These are phyloP conservation scores for Eueremaeus valkanovi DNA, from an alignment of 2,888 invertebrate species.

Conservation along the genomic window DNA sequence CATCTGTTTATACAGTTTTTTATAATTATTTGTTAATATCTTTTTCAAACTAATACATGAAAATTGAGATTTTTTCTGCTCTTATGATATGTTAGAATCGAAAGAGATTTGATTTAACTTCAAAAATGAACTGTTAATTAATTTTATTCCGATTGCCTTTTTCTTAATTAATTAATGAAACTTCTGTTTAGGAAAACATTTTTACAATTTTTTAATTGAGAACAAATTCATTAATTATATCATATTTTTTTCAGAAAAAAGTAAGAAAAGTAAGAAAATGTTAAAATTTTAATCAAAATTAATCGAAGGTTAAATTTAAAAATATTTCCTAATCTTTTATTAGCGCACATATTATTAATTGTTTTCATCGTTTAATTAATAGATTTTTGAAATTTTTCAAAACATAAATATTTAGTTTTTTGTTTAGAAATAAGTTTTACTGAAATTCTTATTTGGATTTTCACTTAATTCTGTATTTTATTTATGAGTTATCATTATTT, in stretches of 20 bases:
- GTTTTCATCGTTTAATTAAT: not conserved
- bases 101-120: not conserved
- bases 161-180: not conserved
- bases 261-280: not conserved
- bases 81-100: not conserved
- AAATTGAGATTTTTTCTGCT: not conserved
- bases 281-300: not conserved
- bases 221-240: conserved; percentile 4
- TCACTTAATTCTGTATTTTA: not conserved
- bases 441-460: not conserved
- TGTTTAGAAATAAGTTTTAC: not conserved
- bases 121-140: not conserved
- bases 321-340: not conserved
- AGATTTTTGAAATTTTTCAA: not conserved
- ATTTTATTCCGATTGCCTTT: not conserved
- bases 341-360: not conserved
- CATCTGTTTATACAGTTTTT: no score
- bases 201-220: not conserved
- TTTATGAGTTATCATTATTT: not conserved
- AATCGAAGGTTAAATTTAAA: not conserved
- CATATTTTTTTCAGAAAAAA: no score
- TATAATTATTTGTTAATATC: conserved; percentile 11
- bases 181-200: not conserved
- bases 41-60: no score
- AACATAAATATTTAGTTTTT: not conserved